Base-by-base conservation (phyloP, 2,888 invertebrate species). In the Pocota personata region DNA sequence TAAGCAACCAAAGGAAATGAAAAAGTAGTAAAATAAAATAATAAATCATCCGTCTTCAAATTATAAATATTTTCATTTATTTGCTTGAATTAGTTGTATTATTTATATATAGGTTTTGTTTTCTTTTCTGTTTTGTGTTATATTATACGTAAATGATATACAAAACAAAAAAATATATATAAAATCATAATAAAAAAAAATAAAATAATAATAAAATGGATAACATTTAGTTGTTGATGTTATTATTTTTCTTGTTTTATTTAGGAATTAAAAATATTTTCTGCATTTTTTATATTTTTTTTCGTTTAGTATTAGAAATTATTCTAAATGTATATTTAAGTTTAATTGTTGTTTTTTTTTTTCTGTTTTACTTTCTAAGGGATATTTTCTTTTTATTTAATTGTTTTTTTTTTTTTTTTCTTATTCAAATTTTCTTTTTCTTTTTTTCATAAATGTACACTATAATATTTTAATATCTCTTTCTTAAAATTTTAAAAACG, bases 61-160 rank as follows among this genome's bases (percentile, higher is more conserved):
- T 86, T 86, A 86, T 86, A 86, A 86, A 86, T 86, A 86, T 86
- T 86, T 86, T 86, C 80, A 82, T 86, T 86, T 86, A 86, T 86
- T 86, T 86, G 58, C 66, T 80, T 86, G 71, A 86, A 86, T 86
- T 86, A 82, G 86, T 86, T 77, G 52, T 82, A 69, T 84, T 84
- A 84, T 76, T 69, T 71, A 84, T 80, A 72, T 66, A 75, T 66
- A 35, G 21, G 8, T 43, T 71, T 46, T 72, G 21, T 80, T 76
- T 66, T 76, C 27, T 76, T 78, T 82, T 48, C 82, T 77, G 76
- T 77, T 86, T 82, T 67, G 52, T 76, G 76, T 82, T 86, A 82
- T 76, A 64, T 71, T 76, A 72, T 43, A 77, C 16, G 66, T 82
- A 86, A 86, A 82, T 66, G 66, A 86, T 82, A 67, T 72, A 86